Evolutionary conservation across 2,888 invertebrate species (phyloP), one percentile per base, ranked within the genome.

Genomic region (Dendrolimus houi): DNA sequence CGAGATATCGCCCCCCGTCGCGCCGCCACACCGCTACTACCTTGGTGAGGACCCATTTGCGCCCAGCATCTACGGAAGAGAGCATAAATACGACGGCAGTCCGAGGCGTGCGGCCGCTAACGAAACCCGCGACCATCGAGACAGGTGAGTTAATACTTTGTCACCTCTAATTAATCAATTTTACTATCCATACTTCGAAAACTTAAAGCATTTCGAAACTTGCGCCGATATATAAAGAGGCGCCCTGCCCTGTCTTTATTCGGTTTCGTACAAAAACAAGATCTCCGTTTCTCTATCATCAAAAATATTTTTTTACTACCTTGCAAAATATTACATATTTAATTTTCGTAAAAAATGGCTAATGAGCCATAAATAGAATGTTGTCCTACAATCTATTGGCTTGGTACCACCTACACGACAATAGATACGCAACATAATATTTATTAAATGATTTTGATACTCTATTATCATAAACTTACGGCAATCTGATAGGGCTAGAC

Each of bases 31-130:
- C 76, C 93, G 95, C 66, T 96, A 96, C 86, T 96, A 96, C 82
- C 92, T 96, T 66, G 96, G 96, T 52, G 96, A 96, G 86, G 96
- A 96, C 90, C 96, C 96, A 41, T 96, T 96, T 81, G 95, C 94
- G 59, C 95, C 94, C 63, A 95, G 95, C 83, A 95, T 96, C 77
- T 96, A 95, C 82, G 96, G 96, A 62, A 93, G 95, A 72, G 96
- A 96, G 84, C 95, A 95, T 83, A 95, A 96, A 77, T 96, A 96
- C 87, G 95, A 94, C 82, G 93, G 94, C 74, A 92, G 92, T 82
- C 85, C 93, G 61, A 87, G 87, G 69, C 87, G 91, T 70, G 74
- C 80, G 69, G 81, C 81, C 76, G 84, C 76, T 62, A 70, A 70
- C 65, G 87, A 87, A 82, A 72, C 79, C 71, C 87, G 90, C 66